A percentile compares a stretch with the other conserved stretches of the same genome.
Conservation (phyloP, 2,888 invertebrate species). For the Cephus rjabovi region DNA sequence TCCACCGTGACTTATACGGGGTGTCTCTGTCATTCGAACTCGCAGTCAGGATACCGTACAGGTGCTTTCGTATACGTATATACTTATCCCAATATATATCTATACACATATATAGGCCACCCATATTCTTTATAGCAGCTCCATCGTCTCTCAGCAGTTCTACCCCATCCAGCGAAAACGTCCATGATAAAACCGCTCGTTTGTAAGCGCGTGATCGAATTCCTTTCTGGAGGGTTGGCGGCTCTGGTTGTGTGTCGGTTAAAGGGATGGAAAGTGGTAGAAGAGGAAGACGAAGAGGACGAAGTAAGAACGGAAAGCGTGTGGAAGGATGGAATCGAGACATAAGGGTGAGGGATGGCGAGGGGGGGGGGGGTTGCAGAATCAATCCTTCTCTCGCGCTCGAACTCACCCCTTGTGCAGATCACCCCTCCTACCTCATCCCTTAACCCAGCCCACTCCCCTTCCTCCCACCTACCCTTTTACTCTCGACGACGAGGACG, state of each 20-base stretch:
- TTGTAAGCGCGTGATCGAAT: constrained; percentile 25
- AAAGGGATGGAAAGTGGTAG: constrained; percentile 1
- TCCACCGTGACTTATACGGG: neutral
- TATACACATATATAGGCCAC: too few species aligned
- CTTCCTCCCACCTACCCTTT: neutral
- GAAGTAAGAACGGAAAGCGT: neutral
- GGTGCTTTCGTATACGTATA: too few species aligned
- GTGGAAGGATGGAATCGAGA: neutral
- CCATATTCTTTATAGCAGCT: too few species aligned
- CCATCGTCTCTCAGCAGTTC: too few species aligned
- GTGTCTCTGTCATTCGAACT: too few species aligned
- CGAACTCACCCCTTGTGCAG: constrained; percentile 11
- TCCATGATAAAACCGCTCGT: constrained; percentile 25
- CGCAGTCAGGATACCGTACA: too few species aligned
- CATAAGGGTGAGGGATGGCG: constrained; percentile 2
- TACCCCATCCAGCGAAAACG: constrained; percentile 1
- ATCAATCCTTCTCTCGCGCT: constrained; percentile 18
- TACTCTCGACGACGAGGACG: constrained; percentile 18
- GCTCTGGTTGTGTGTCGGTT: constrained; percentile 20
- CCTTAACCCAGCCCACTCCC: neutral
- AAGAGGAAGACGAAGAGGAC: too few species aligned
- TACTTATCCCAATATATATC: too few species aligned
- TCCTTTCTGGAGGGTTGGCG: constrained; percentile 23
- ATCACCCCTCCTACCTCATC: neutral
- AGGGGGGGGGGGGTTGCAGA: constrained; percentile 13